Conservation (phyloP, 2,797 vertebrate species). For the Harpagifer antarcticus region DNA sequence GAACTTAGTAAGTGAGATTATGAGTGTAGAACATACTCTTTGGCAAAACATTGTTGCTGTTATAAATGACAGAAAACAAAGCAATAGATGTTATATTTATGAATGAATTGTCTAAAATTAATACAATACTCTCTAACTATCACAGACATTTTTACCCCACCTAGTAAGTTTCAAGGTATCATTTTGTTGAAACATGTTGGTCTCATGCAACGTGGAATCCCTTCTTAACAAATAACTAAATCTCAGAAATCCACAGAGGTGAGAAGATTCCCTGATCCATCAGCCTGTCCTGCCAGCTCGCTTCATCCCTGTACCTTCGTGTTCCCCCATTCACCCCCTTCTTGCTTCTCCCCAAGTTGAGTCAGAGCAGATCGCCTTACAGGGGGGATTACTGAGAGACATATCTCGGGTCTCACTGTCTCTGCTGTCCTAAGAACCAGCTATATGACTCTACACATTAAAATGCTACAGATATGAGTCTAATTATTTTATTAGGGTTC, state of each 20-base stretch:
- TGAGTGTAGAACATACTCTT: background rate
- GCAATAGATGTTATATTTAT: too few relatives aligned
- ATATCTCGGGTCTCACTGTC: background rate
- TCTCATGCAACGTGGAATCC: background rate
- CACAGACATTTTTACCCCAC: background rate
- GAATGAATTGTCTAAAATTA: background rate
- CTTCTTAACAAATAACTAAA: background rate
- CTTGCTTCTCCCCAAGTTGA: constrained; percentile 10
- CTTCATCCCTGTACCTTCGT: background rate
- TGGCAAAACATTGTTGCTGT: background rate
- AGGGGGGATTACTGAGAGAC: constrained; percentile 30
- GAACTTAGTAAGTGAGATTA: constrained; percentile 16
- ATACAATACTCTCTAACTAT: background rate
- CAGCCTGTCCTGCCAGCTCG: background rate
- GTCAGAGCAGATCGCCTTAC: constrained; percentile 52
- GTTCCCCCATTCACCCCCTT: background rate
- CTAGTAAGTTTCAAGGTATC: background rate
- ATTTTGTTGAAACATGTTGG: background rate
- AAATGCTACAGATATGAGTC: background rate
- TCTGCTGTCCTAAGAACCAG: background rate
- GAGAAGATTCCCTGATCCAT: constrained; percentile 21
- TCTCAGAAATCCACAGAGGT: background rate
- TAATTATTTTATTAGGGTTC: background rate
- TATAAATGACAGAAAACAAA: background rate
- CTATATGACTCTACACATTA: constrained; percentile 1